Percentiles rank a stretch among this genome's conserved stretches.
Evolutionary conservation across 2,888 invertebrate genomes (phyloP).

Genomic region (Omphaloscelis lunosa): DNA sequence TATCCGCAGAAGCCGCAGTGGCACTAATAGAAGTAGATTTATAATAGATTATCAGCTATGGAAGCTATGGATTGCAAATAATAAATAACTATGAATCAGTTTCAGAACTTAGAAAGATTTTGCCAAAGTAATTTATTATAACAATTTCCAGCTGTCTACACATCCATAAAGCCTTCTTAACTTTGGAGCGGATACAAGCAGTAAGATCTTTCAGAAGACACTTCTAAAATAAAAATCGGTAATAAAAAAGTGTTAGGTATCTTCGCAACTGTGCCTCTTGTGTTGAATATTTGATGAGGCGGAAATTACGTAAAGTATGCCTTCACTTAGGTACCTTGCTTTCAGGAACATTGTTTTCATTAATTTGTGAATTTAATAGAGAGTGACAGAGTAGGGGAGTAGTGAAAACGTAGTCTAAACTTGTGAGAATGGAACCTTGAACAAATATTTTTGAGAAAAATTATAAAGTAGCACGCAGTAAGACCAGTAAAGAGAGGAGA

Average conservation of each 20-base stretch:
- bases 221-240: slow-evolving; percentile 18
- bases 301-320: slow-evolving; percentile 47
- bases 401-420: background rate
- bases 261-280: slow-evolving; percentile 16
- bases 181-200: background rate
- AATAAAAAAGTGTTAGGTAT: slow-evolving; percentile 41
- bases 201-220: background rate
- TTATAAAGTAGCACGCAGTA: accelerated
- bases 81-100: background rate
- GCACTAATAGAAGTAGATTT: too few species aligned
- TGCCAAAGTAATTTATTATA: background rate
- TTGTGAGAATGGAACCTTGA: background rate
- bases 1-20: too few species aligned
- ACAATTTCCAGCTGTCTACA: background rate
- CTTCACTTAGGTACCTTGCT: slow-evolving; percentile 9
- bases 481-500: too few species aligned
- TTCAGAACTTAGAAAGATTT: background rate
- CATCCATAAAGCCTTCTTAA: background rate
- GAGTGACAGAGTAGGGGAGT: background rate
- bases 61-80: background rate
- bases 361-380: slow-evolving; percentile 17
- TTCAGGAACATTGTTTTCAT: slow-evolving; percentile 11
- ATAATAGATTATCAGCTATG: too few species aligned
- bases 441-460: too few species aligned
- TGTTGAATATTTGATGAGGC: slow-evolving; percentile 54